Evolutionary conservation across 2,113 vertebrate species (phyloP).

Genomic region (Fregetta grallaria): DNA sequence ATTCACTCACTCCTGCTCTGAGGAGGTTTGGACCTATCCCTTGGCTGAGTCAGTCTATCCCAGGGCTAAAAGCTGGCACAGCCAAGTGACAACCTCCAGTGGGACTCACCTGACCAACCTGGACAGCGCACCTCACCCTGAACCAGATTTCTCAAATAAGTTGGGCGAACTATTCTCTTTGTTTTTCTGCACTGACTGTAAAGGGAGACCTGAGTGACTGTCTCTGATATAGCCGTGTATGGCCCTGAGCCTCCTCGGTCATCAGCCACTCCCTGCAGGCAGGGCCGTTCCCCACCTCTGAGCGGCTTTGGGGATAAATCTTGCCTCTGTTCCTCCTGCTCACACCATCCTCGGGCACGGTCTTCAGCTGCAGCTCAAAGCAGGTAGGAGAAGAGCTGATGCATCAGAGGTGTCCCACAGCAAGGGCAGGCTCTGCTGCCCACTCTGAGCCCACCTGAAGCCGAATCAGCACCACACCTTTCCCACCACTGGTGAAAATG

Average conservation of each 20-base stretch:
- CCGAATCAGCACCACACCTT: not conserved
- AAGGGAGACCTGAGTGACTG: not conserved
- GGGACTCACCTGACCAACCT: not conserved
- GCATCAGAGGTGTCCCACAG: rapidly evolving
- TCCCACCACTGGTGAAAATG: not conserved
- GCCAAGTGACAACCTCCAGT: not conserved
- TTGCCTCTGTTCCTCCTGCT: not conserved
- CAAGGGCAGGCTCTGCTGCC: not conserved
- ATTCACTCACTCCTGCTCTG: not conserved
- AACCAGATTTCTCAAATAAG: not conserved
- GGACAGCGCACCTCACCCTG: not conserved
- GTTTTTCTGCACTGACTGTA: not conserved
- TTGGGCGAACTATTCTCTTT: not conserved
- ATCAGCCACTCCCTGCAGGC: not conserved
- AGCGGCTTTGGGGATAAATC: not conserved
- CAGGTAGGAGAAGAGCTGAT: not conserved
- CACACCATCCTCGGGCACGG: rapidly evolving
- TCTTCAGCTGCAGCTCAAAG: not conserved
- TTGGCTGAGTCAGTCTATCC: not conserved
- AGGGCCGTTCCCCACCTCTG: not conserved
- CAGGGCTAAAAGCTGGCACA: not conserved
- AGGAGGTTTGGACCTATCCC: not conserved
- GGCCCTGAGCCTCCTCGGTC: rapidly evolving
- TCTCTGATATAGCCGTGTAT: rapidly evolving
- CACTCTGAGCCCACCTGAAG: not conserved